phyloP scores from a whole-genome alignment of 2,113 vertebrate species.

The Taxidea taxus region DNA sequence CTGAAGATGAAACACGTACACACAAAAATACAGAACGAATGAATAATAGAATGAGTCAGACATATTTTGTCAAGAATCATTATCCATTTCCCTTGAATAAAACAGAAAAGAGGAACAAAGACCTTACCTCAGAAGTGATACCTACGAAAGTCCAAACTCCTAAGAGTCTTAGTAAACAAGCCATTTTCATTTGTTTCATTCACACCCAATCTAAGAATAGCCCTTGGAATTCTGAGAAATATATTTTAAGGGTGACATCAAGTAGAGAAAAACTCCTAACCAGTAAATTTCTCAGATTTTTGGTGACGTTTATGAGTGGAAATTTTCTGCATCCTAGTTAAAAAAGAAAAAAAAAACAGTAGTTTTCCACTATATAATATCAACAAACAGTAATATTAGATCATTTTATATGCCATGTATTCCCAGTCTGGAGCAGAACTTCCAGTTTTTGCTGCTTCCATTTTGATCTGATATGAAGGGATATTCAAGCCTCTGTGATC shows the following conservation, averaged over 20 bases:
- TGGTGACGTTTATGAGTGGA: background rate
- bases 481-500: background rate
- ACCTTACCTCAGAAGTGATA: background rate
- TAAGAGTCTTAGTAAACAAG: background rate
- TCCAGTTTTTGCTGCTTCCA: background rate
- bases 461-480: background rate
- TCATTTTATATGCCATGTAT: background rate
- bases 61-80: slow-evolving; percentile 20
- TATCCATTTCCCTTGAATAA: background rate
- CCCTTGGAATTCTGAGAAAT: background rate
- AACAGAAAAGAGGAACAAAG: background rate
- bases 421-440: background rate
- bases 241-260: background rate
- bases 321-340: background rate
- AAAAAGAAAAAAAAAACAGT: too few relatives aligned
- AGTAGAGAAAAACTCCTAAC: background rate
- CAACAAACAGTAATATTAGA: background rate
- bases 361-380: background rate
- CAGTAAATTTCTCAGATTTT: background rate
- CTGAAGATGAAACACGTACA: background rate
- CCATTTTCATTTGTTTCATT: background rate
- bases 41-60: slow-evolving; percentile 55
- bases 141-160: background rate
- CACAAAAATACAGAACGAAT: slow-evolving; percentile 8
- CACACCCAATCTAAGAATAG: background rate